These are phyloP conservation scores for Nematostella vectensis DNA, from an alignment of 92 coral and sea anemone species.

Conservation along the genomic window DNA sequence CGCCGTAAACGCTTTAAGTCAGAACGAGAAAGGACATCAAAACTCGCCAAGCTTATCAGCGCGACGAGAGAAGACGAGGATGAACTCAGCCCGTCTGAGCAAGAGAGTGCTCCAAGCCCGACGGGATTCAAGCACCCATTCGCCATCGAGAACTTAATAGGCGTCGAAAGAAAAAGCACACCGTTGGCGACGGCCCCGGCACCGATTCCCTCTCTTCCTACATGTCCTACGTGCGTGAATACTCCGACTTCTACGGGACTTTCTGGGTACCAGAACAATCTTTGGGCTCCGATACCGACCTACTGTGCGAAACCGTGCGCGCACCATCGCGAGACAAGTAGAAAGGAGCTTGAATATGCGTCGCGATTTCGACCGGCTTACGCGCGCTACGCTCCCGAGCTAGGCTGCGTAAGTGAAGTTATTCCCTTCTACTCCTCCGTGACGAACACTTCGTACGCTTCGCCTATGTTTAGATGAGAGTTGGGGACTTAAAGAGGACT, in stretches of 20 bases:
- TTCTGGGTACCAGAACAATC: slow-evolving; percentile 43
- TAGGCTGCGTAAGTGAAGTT: slow-evolving; percentile 41
- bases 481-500: background rate
- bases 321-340: slow-evolving; percentile 48
- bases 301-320: slow-evolving; percentile 63
- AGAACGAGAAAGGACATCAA: slow-evolving; percentile 69
- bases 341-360: slow-evolving; percentile 40
- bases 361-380: slow-evolving; percentile 14
- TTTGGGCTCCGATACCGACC: slow-evolving; percentile 65
- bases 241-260: slow-evolving; percentile 32
- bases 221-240: slow-evolving; percentile 72
- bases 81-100: slow-evolving; percentile 14
- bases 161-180: slow-evolving; percentile 45
- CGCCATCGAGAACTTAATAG: slow-evolving; percentile 92
- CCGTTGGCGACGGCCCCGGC: slow-evolving; percentile 35
- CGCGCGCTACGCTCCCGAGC: slow-evolving; percentile 43
- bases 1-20: slow-evolving; percentile 93
- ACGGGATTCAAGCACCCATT: slow-evolving; percentile 87
- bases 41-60: slow-evolving; percentile 55
- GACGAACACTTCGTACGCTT: slow-evolving; percentile 28
- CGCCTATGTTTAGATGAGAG: slow-evolving; percentile 40
- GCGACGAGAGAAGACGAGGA: slow-evolving; percentile 33
- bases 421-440: slow-evolving; percentile 43
- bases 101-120: slow-evolving; percentile 13
- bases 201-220: slow-evolving; percentile 70